Conservation (phyloP, 2,797 vertebrate species). For the Typhlichthys subterraneus region DNA sequence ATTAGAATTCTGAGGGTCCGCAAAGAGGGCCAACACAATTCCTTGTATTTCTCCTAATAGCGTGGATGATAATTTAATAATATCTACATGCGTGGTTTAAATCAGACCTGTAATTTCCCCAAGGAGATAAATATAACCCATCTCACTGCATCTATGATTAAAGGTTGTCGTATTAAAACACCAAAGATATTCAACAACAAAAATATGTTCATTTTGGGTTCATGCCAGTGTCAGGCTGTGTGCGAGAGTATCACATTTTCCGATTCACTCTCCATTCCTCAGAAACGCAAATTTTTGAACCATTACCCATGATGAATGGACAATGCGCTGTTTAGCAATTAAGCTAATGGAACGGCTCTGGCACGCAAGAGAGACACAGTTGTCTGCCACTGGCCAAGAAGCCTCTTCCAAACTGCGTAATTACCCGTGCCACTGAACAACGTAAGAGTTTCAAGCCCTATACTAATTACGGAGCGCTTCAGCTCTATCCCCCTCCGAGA, state of each 20-base stretch:
- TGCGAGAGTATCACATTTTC: slow-evolving; percentile 39
- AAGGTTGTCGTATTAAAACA: background rate
- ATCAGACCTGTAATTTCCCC: too few relatives aligned
- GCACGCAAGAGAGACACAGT: slow-evolving; percentile 28
- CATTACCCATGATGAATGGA: slow-evolving; percentile 49
- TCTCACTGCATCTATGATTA: background rate
- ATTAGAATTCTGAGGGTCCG: background rate
- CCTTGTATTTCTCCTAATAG: background rate
- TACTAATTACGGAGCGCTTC: slow-evolving; percentile 49
- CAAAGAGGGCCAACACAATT: background rate
- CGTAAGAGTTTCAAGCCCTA: slow-evolving; percentile 37
- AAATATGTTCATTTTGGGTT: background rate
- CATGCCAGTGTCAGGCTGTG: slow-evolving; percentile 7
- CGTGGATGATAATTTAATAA: background rate
- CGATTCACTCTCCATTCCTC: slow-evolving; percentile 14
- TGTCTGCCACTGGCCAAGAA: slow-evolving; percentile 45
- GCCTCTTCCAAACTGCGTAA: slow-evolving; percentile 49
- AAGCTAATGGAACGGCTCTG: slow-evolving; percentile 23
- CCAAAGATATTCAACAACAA: background rate
- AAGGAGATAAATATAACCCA: too few relatives aligned
- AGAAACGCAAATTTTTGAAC: slow-evolving; percentile 31
- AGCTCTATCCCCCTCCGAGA: slow-evolving; percentile 24
- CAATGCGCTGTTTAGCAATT: slow-evolving; percentile 24
- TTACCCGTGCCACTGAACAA: slow-evolving; percentile 67
- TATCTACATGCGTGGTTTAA: background rate